These are phyloP conservation scores for Drosophila sordidula DNA, from an alignment of 2,888 invertebrate species.

Conservation along the genomic window DNA sequence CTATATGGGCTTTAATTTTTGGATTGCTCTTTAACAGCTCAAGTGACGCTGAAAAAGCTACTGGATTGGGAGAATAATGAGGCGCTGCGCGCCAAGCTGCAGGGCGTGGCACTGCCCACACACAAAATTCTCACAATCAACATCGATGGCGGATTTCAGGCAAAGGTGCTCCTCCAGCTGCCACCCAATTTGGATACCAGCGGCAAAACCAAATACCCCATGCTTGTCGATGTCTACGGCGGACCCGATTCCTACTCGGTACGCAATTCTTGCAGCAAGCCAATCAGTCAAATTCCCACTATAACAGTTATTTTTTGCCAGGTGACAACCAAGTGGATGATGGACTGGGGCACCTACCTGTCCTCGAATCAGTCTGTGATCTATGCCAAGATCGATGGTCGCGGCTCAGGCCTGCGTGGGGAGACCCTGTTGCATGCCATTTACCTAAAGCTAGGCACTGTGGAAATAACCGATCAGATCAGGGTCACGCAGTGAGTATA, in stretches of 20 bases:
- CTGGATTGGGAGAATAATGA: slow-evolving; percentile 89
- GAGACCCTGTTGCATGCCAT: slow-evolving; percentile 92
- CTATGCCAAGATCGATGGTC: slow-evolving; percentile 94
- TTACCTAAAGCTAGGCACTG: slow-evolving; percentile 93
- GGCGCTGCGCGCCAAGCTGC: slow-evolving; percentile 86
- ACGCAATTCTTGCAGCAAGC: slow-evolving; percentile 77
- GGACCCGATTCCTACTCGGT: slow-evolving; percentile 96
- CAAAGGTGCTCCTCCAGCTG: slow-evolving; percentile 90
- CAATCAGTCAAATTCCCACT: background rate
- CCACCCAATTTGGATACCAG: slow-evolving; percentile 90
- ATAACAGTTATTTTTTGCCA: slow-evolving; percentile 14
- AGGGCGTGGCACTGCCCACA: slow-evolving; percentile 86
- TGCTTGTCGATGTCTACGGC: slow-evolving; percentile 95
- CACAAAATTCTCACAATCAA: slow-evolving; percentile 88
- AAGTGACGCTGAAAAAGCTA: slow-evolving; percentile 74
- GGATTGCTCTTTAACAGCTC: slow-evolving; percentile 55
- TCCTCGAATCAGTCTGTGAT: slow-evolving; percentile 93
- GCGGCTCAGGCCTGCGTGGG: slow-evolving; percentile 95
- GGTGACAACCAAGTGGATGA: slow-evolving; percentile 89
- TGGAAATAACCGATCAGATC: slow-evolving; percentile 96
- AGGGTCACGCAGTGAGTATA: slow-evolving; percentile 88
- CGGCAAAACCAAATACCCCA: slow-evolving; percentile 90
- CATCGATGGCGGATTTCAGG: slow-evolving; percentile 88
- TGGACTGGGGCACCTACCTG: slow-evolving; percentile 96
- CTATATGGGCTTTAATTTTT: background rate